A percentile compares a stretch with the other conserved stretches of the same genome.
Evolutionary conservation across 2,113 vertebrate species (phyloP).

Genomic region (Pollimyrus isidori): DNA sequence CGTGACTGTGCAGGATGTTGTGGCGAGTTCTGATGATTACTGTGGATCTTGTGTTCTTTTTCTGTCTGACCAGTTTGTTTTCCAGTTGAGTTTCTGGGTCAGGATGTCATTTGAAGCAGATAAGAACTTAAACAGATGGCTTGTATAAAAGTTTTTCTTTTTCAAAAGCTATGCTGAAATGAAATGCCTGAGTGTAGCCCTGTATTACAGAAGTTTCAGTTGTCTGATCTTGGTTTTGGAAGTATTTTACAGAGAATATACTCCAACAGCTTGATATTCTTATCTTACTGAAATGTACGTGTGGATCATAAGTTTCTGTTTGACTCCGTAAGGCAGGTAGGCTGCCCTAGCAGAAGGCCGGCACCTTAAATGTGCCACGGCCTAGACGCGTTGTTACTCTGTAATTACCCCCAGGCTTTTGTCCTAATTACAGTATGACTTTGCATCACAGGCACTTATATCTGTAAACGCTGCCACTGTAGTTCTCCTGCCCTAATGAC

Average conservation of each 20-base stretch:
- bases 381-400: not conserved
- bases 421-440: constrained; percentile 11
- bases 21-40: not conserved
- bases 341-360: not conserved
- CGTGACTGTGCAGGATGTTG: not conserved
- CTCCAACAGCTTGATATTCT: not conserved
- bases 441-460: constrained; percentile 7
- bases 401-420: constrained; percentile 8
- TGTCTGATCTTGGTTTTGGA: not conserved
- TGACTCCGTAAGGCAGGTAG: not conserved
- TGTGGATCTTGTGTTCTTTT: not conserved
- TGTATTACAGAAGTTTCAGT: not conserved
- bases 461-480: constrained; percentile 20
- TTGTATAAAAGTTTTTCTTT: no score
- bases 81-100: not conserved
- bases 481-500: constrained; percentile 15
- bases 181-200: not conserved
- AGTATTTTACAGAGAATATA: not conserved
- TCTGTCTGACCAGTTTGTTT: not conserved
- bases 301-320: not conserved
- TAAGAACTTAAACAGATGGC: no score
- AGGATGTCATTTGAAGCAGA: not conserved
- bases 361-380: not conserved
- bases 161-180: not conserved
- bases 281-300: not conserved